Conservation (phyloP, 2,888 invertebrate genomes). For the Pharmacophagus antenor region DNA sequence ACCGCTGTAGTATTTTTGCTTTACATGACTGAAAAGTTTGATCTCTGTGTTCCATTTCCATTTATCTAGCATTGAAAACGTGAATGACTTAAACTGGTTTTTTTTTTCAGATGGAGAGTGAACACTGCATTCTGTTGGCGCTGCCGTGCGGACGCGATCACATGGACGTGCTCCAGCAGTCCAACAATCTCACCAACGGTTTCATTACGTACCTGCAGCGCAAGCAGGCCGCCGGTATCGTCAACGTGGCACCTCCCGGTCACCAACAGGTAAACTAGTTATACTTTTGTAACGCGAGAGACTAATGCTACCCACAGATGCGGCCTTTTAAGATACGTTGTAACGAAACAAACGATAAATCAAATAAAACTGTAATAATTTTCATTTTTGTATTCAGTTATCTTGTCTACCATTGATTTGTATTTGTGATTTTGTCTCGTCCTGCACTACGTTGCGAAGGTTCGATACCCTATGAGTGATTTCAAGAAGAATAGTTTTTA, state of each 20-base stretch:
- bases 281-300: too few species aligned
- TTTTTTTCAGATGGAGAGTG: slow-evolving; percentile 89
- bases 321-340: too few species aligned
- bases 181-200: slow-evolving; percentile 92
- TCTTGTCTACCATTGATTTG: too few species aligned
- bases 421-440: too few species aligned
- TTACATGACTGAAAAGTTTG: neutral
- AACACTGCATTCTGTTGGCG: slow-evolving; percentile 97
- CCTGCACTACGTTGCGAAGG: too few species aligned
- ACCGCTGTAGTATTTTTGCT: too few species aligned
- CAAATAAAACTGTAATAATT: too few species aligned
- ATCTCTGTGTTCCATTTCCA: neutral
- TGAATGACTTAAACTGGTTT: neutral
- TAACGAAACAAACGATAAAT: too few species aligned
- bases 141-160: slow-evolving; percentile 97
- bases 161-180: slow-evolving; percentile 95
- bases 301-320: too few species aligned
- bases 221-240: slow-evolving; percentile 99
- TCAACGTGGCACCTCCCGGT: slow-evolving; percentile 95
- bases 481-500: too few species aligned
- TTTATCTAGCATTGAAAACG: neutral
- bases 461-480: too few species aligned
- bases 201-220: slow-evolving; percentile 98
- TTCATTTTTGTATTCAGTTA: too few species aligned
- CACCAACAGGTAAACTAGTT: slow-evolving; percentile 77